phyloP scores from a whole-genome alignment of 2,888 invertebrate species.

The Rugalucina vietnamica region DNA sequence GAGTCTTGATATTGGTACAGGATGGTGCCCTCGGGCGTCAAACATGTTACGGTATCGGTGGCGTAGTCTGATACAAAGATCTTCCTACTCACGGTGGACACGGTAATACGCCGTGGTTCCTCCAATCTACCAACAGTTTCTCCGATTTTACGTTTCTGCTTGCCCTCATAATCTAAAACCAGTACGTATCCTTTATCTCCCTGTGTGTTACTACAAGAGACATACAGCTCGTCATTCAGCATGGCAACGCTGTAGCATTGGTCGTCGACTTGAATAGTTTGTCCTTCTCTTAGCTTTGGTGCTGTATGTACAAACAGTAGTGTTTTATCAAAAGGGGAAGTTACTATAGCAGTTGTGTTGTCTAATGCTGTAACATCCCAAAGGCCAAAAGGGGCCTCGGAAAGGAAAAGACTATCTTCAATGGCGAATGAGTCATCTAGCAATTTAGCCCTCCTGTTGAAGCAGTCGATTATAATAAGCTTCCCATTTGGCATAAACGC shows the following conservation, averaged over 20 bases:
- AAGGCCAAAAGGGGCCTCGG: neutral
- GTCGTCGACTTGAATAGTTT: neutral
- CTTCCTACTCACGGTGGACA: neutral
- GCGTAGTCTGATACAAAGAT: neutral
- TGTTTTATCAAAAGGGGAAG: neutral
- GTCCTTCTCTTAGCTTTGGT: neutral
- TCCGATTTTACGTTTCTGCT: neutral
- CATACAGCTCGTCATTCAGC: neutral
- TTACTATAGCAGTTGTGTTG: neutral
- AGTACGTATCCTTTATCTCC: neutral
- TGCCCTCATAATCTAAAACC: neutral
- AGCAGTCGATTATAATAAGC: neutral
- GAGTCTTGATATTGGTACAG: neutral
- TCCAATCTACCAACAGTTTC: neutral
- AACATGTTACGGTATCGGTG: neutral
- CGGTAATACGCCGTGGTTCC: neutral
- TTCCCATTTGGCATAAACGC: neutral
- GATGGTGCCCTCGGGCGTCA: neutral
- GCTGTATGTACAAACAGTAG: neutral
- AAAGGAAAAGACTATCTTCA: neutral
- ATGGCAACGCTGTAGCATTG: neutral
- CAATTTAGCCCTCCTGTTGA: neutral
- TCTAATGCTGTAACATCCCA: neutral
- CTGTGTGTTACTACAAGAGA: neutral
- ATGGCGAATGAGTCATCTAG: neutral